Evolutionary conservation across 2,113 vertebrate species (phyloP).

Genomic region (Entelurus aequoreus): DNA sequence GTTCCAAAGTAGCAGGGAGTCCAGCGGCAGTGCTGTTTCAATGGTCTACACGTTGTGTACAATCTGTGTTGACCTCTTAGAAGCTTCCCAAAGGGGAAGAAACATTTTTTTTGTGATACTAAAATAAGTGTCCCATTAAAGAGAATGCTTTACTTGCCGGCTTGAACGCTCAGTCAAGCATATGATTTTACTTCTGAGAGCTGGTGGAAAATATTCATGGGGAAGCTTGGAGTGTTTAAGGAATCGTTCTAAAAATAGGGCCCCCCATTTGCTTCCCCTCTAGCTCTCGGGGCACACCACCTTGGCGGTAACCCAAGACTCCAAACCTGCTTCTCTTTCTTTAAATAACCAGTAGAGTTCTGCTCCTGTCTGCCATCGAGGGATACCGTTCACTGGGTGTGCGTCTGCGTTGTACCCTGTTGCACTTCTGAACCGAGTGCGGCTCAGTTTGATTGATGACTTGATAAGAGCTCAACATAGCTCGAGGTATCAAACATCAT

Average conservation of each 20-base stretch:
- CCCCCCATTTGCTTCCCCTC: conserved; percentile 32
- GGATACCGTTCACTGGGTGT: not conserved
- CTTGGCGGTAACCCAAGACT: conserved; percentile 49
- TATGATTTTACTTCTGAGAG: conserved; percentile 50
- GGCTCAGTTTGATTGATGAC: not conserved
- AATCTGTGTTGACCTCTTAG: conserved; percentile 22
- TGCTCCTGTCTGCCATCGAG: conserved; percentile 4
- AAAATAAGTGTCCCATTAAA: conserved; percentile 23
- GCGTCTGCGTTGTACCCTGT: not conserved
- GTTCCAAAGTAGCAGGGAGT: conserved; percentile 33
- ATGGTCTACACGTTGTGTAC: conserved; percentile 16
- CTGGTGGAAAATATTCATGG: conserved; percentile 55
- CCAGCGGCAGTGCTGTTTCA: not conserved
- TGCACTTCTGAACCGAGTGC: not conserved
- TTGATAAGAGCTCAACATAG: not conserved
- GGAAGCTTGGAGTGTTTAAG: conserved; percentile 57
- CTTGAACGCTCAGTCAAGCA: conserved; percentile 22
- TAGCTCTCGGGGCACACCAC: conserved; percentile 41
- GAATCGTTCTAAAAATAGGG: conserved; percentile 66
- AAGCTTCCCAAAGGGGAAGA: conserved; percentile 25
- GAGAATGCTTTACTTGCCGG: conserved; percentile 1
- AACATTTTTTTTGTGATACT: conserved; percentile 23
- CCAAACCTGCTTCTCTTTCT: conserved; percentile 42
- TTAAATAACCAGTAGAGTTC: conserved; percentile 52
- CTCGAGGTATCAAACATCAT: not conserved